Base-by-base conservation (phyloP, 2,113 vertebrate species). In the Lepus timidus region DNA sequence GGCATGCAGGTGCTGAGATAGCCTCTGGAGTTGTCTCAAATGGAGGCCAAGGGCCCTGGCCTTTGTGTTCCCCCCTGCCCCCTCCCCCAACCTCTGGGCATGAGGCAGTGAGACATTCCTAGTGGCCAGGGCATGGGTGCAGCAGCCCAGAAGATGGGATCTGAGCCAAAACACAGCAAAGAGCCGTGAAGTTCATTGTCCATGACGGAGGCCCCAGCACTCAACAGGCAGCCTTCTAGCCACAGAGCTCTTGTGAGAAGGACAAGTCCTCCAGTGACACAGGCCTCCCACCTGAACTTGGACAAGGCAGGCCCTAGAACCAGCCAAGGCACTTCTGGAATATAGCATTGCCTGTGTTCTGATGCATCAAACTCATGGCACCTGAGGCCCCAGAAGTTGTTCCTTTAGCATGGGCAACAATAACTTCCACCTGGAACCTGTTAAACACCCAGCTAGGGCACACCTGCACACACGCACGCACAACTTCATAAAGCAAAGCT, bases 401-500 rank as follows among this genome's bases (percentile, higher is more conserved):
- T 83, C 39, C 44, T 88, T 68, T 62, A 84, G 31, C 13, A 64
- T 19, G 36, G 20, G 86, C 31, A 92, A 71, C 74, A 44, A 64
- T 86, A 78, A 65, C 65, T 90, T 89, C 49, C 36, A 52, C 62
- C 78, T 86, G 44, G 74, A 90, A 96, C 85, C 78, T 62, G 31
- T 49, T 62, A 4, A 88, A 90, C 61, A 91, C 22, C 76, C 36
- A 44, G 67, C 85, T 9, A 71, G 91, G 80, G 70, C 62, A 36
- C 92, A 75, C 51, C 90, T 67, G 85, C 83, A 79, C 36, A 79
- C 55, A 93, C 90, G 87, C 61, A 75, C 51, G 84, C 49, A 88
- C 94, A 93, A 55, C 68, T 85, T 74, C 61, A 93, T 94, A 92
- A 93, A 85, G 17, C 58, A 95, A 93, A 95, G 68, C 64, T 9